phyloP scores from a whole-genome alignment of 2,113 vertebrate species.

The Pitta sordida region DNA sequence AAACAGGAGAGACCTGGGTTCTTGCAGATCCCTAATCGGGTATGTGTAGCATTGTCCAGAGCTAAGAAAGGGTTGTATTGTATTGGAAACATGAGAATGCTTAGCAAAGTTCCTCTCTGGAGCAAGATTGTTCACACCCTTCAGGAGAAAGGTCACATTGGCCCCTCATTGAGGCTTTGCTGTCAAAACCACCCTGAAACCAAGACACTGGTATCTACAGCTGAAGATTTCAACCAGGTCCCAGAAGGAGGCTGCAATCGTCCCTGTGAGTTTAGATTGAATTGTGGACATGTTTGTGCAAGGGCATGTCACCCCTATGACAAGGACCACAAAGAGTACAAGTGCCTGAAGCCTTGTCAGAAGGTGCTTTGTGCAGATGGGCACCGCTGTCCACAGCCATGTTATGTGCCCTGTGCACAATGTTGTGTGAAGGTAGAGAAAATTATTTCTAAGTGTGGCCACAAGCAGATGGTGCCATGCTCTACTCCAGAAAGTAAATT shows the following conservation, averaged over 20 bases:
- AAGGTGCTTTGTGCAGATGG: slow-evolving; percentile 79
- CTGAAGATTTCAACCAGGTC: slow-evolving; percentile 80
- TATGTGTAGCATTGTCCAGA: slow-evolving; percentile 92
- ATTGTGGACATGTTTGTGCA: slow-evolving; percentile 88
- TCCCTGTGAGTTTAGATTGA: slow-evolving; percentile 86
- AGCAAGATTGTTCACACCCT: slow-evolving; percentile 85
- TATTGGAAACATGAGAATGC: slow-evolving; percentile 85
- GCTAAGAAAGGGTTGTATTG: slow-evolving; percentile 92
- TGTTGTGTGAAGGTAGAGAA: slow-evolving; percentile 81
- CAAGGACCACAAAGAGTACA: slow-evolving; percentile 77
- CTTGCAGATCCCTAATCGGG: slow-evolving; percentile 87
- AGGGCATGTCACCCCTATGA: slow-evolving; percentile 91
- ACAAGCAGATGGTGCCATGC: slow-evolving; percentile 87
- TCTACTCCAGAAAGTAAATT: slow-evolving; percentile 68
- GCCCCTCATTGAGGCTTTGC: slow-evolving; percentile 74
- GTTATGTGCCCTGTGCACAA: slow-evolving; percentile 73
- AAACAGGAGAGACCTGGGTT: slow-evolving; percentile 81
- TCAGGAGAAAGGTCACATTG: slow-evolving; percentile 74
- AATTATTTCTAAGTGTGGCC: slow-evolving; percentile 77
- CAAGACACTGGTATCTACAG: slow-evolving; percentile 69
- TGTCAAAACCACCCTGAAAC: slow-evolving; percentile 91
- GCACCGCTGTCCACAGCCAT: slow-evolving; percentile 78
- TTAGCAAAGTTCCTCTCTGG: slow-evolving; percentile 84
- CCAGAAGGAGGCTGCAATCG: slow-evolving; percentile 89
- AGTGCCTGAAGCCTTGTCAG: slow-evolving; percentile 82